A percentile compares a stretch with the other conserved stretches of the same genome.
These are phyloP conservation scores for Oreochromis mossambicus DNA, from an alignment of 2,797 vertebrate genomes.

Conservation along the genomic window DNA sequence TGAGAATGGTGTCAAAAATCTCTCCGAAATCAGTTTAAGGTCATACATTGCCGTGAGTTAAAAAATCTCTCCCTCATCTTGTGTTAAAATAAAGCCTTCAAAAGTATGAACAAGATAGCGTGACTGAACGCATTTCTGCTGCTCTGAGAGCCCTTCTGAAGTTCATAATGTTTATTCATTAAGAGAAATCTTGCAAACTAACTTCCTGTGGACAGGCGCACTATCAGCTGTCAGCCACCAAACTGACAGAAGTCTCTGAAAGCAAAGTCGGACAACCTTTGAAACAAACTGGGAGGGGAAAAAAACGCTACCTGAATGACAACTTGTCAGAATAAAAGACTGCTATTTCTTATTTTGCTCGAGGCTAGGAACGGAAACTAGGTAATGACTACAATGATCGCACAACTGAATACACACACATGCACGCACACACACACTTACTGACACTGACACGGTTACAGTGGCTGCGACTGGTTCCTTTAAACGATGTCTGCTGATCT, in stretches of 20 bases:
- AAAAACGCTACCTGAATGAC: slow-evolving; percentile 66
- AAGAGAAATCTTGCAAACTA: slow-evolving; percentile 31
- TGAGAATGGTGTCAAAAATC: slow-evolving; percentile 15
- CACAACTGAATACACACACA: neutral
- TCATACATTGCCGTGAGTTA: slow-evolving; percentile 26
- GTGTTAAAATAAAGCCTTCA: slow-evolving; percentile 2
- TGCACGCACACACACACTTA: neutral
- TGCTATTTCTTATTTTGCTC: slow-evolving; percentile 67
- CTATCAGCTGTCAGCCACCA: slow-evolving; percentile 52
- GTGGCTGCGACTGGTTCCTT: slow-evolving; percentile 3
- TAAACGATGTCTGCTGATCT: slow-evolving; percentile 1
- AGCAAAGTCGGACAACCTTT: slow-evolving; percentile 54
- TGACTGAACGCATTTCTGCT: slow-evolving; percentile 12
- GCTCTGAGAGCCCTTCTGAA: slow-evolving; percentile 37
- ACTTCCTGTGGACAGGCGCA: slow-evolving; percentile 53
- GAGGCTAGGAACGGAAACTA: slow-evolving; percentile 53
- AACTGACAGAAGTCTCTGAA: slow-evolving; percentile 55
- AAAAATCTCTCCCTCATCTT: slow-evolving; percentile 6
- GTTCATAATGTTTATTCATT: slow-evolving; percentile 56
- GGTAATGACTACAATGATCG: slow-evolving; percentile 52
- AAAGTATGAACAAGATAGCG: slow-evolving; percentile 2
- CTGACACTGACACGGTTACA: neutral
- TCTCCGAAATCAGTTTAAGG: slow-evolving; percentile 28
- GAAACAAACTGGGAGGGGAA: slow-evolving; percentile 5
- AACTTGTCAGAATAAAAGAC: slow-evolving; percentile 77